Evolutionary conservation across 2,113 vertebrate species (phyloP), one percentile per base, ranked within the genome.

Genomic region (Neotragus moschatus): DNA sequence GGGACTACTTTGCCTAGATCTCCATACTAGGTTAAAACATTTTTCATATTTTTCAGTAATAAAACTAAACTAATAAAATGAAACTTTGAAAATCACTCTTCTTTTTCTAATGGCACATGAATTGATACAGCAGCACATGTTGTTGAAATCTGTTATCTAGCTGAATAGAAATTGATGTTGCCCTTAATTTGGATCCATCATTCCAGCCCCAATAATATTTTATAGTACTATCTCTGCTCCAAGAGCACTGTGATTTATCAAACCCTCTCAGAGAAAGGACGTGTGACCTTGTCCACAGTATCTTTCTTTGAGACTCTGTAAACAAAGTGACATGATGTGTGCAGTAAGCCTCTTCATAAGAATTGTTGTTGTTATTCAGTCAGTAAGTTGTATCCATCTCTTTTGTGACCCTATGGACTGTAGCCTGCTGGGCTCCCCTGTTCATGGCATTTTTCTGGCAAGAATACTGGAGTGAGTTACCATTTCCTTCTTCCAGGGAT

Each of bases 181-280:
- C 19, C 75, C 8, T 84, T 96, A 94, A 95, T 97, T 97, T 94
- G 75, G 43, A 96, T 97, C 47, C 58, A 60, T 94, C 85, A 88
- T 94, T 91, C 36, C 15, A 51, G 19, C 49, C 47, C 60, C 26
- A 80, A 1, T 88, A 79, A 55, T 95, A 26, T 85, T 84, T 97
- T 84, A 92, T 81, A 88, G 45, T 75, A 58, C 70, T 66, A 90
- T 53, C 66, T 92, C 53, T 88, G 9, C 55, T 87, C 45, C 11
- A 43, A 53, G 58, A 88, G 13, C 21, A 15, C 16, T 80, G 85
- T 84, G 9, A 66, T 88, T 73, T 90, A 58, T 94, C 33, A 87
- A 43, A n/a, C 15, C 28, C 26, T 92, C 51, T 51, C 77, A 53
- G 77, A 84, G 53, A 84, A 84, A 51, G 79, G 14, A 53, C 19